These are phyloP conservation scores for Desoria tigrina DNA, from an alignment of 2,888 invertebrate genomes.

Conservation along the genomic window DNA sequence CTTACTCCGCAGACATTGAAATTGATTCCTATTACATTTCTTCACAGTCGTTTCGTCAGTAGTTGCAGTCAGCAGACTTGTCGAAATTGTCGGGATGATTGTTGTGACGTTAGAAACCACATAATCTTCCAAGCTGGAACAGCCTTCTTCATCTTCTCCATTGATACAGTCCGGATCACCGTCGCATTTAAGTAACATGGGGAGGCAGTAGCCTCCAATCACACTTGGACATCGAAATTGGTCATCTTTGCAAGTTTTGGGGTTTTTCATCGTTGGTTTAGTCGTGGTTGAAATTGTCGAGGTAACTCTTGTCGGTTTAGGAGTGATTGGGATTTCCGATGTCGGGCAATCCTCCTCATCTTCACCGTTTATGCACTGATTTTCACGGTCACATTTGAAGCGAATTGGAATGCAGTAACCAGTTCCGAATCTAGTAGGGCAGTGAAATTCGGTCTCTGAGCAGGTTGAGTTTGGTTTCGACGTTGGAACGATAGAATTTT, in stretches of 20 bases:
- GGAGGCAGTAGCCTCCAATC: slow-evolving; percentile 11
- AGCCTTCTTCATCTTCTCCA: slow-evolving; percentile 12
- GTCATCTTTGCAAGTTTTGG: neutral
- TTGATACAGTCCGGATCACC: neutral
- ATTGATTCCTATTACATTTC: slow-evolving; percentile 13
- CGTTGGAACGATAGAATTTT: neutral
- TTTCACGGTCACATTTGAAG: slow-evolving; percentile 1
- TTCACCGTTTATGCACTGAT: slow-evolving; percentile 10
- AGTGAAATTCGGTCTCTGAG: neutral
- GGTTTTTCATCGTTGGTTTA: neutral
- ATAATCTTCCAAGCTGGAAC: neutral
- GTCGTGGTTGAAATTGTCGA: neutral
- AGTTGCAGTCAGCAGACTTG: neutral
- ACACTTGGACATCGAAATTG: slow-evolving; percentile 3
- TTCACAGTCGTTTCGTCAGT: too few species aligned
- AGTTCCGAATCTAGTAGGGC: neutral
- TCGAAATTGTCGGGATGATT: neutral
- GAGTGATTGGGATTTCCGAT: slow-evolving; percentile 1
- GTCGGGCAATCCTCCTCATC: slow-evolving; percentile 24
- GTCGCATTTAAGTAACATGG: neutral
- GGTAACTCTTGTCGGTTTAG: neutral
- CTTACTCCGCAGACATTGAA: slow-evolving; percentile 22
- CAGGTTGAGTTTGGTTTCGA: too few species aligned
- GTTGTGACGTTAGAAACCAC: neutral
- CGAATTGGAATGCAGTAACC: slow-evolving; percentile 3